Evolutionary conservation across 2,888 invertebrate species (phyloP).

Genomic region (Gibbula magus): DNA sequence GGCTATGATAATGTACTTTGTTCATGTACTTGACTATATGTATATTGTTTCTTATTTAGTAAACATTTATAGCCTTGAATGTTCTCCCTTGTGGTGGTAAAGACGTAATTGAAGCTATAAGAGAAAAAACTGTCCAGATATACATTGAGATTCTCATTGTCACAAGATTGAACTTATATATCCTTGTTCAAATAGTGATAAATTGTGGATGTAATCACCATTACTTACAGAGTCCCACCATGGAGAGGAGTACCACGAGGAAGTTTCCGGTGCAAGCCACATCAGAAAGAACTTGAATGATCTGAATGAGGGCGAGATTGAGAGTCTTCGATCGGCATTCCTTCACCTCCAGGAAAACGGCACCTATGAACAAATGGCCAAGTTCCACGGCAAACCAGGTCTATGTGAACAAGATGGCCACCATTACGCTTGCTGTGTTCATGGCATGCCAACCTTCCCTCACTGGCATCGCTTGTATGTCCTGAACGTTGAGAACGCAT

Average conservation of each 20-base stretch:
- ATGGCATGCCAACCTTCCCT: slow-evolving; percentile 43
- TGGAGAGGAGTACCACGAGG: slow-evolving; percentile 29
- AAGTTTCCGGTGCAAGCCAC: slow-evolving; percentile 34
- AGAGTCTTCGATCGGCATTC: slow-evolving; percentile 44
- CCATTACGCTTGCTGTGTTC: slow-evolving; percentile 38
- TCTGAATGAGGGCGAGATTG: slow-evolving; percentile 39
- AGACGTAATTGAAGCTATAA: too few species aligned
- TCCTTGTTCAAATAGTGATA: too few species aligned
- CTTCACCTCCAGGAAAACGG: slow-evolving; percentile 37
- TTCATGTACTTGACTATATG: too few species aligned
- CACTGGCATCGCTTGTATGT: slow-evolving; percentile 45
- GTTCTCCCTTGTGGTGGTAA: too few species aligned
- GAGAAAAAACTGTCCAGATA: too few species aligned
- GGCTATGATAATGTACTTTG: too few species aligned
- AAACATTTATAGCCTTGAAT: too few species aligned
- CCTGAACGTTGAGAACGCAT: slow-evolving; percentile 37
- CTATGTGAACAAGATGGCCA: slow-evolving; percentile 33
- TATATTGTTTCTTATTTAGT: too few species aligned
- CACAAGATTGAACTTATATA: background rate
- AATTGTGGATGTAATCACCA: too few species aligned
- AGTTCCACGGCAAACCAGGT: slow-evolving; percentile 47
- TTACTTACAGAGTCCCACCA: too few species aligned
- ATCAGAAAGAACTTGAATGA: slow-evolving; percentile 35
- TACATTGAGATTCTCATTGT: too few species aligned
- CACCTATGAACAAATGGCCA: slow-evolving; percentile 40